A percentile compares a stretch with the other conserved stretches of the same genome.
Conservation (phyloP, 2,888 invertebrate species). For the Meiosimyza decipiens region DNA sequence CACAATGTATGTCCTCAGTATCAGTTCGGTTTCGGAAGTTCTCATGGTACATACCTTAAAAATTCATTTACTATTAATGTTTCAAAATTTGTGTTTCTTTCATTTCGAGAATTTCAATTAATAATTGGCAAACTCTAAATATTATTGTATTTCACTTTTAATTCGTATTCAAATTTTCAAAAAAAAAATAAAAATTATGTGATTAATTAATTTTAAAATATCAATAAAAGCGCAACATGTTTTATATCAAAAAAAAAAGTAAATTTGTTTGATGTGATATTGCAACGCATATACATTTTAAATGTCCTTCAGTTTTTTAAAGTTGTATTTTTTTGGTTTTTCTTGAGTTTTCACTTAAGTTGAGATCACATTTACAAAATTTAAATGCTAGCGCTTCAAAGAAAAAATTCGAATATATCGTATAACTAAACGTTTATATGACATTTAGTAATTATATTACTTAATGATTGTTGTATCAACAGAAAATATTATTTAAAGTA, state of each 20-base stretch:
- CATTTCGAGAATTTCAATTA: conserved; percentile 73
- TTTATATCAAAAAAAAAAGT: background rate
- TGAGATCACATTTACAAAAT: conserved; percentile 27
- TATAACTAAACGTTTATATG: background rate
- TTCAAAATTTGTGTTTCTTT: conserved; percentile 17
- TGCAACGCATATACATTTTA: conserved; percentile 42
- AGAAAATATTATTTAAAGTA: conserved; percentile 8
- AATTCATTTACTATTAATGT: conserved; percentile 30
- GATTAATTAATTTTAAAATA: background rate
- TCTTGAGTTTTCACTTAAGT: conserved; percentile 5
- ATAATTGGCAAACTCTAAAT: conserved; percentile 37
- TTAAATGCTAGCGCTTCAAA: conserved; percentile 29
- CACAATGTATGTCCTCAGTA: conserved; percentile 98
- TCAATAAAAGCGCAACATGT: too few species aligned
- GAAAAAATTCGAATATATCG: conserved; percentile 6
- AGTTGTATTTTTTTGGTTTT: background rate
- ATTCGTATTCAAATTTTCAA: conserved; percentile 8
- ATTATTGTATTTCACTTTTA: conserved; percentile 28
- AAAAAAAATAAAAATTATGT: conserved; percentile 36
- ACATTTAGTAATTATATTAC: background rate
- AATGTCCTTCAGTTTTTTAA: conserved; percentile 18
- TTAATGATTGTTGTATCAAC: conserved; percentile 15
- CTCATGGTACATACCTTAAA: conserved; percentile 84
- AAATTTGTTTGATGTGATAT: conserved; percentile 42
- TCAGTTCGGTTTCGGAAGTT: conserved; percentile 98